phyloP scores from a whole-genome alignment of 64 coral and sea anemone species.

The Dendronephthya gigantea region DNA sequence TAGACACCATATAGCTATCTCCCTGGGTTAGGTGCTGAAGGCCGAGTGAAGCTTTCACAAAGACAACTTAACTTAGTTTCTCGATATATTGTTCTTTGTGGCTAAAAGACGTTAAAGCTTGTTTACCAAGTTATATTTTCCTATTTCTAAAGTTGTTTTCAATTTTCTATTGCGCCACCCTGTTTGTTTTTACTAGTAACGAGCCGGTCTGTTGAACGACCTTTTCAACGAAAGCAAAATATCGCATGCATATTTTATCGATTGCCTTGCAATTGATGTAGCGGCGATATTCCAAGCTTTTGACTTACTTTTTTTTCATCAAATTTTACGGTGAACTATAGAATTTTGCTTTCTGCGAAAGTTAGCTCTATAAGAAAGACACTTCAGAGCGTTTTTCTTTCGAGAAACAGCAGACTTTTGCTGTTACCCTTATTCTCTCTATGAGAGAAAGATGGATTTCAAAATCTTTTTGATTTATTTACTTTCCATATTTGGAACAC shows the following conservation, averaged over 20 bases:
- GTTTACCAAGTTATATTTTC: background rate
- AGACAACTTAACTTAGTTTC: too few species aligned
- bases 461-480: too few species aligned
- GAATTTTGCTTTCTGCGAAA: background rate
- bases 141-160: background rate
- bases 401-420: background rate
- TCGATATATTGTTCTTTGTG: background rate
- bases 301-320: background rate
- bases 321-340: background rate
- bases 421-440: background rate
- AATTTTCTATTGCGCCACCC: background rate
- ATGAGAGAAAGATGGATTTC: background rate
- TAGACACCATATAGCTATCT: too few species aligned
- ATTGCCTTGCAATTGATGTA: background rate
- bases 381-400: background rate
- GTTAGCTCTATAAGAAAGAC: background rate
- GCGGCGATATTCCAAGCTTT: background rate
- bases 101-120: background rate
- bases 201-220: background rate
- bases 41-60: too few species aligned
- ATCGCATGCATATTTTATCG: background rate
- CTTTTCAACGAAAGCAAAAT: background rate
- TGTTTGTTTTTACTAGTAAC: background rate
- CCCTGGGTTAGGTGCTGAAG: too few species aligned
- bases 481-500: too few species aligned